These are phyloP conservation scores for Menura novaehollandiae DNA, from an alignment of 2,113 vertebrate genomes.

Conservation along the genomic window DNA sequence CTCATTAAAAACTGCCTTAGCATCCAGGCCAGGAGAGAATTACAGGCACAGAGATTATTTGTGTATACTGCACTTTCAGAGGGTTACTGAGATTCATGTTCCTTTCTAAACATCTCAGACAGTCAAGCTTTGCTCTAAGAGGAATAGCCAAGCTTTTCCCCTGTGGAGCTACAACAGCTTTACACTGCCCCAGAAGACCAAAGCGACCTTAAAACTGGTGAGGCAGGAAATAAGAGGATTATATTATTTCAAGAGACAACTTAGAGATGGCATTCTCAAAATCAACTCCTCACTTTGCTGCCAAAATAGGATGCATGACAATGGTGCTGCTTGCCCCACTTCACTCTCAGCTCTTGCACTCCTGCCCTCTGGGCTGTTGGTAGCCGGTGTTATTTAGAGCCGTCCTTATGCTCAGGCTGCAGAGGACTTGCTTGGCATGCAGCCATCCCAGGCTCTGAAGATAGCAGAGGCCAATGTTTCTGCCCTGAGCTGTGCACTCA, in stretches of 20 bases:
- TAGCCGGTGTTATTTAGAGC: slow-evolving; percentile 34
- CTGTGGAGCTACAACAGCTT: not conserved
- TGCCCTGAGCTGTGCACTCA: not conserved
- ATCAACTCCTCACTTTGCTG: not conserved
- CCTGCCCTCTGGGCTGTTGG: slow-evolving; percentile 22
- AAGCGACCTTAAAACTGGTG: not conserved
- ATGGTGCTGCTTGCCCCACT: not conserved
- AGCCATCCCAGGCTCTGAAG: slow-evolving; percentile 29
- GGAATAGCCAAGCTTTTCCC: slow-evolving; percentile 8
- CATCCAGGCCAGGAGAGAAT: slow-evolving; percentile 31
- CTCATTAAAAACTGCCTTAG: slow-evolving; percentile 55
- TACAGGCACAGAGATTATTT: slow-evolving; percentile 12
- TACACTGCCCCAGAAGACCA: not conserved
- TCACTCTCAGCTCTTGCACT: not conserved
- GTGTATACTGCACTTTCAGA: slow-evolving; percentile 13
- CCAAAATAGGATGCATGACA: not conserved
- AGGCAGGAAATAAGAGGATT: slow-evolving; percentile 49
- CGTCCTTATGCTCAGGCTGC: not conserved
- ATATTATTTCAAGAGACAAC: not conserved
- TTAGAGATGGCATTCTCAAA: not conserved
- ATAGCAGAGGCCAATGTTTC: not conserved
- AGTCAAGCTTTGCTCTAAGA: slow-evolving; percentile 13
- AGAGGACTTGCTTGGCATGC: slow-evolving; percentile 13
- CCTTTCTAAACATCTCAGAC: slow-evolving; percentile 2
- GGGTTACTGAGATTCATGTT: slow-evolving; percentile 8